A percentile compares a stretch with the other conserved stretches of the same genome.
Evolutionary conservation across 2,797 vertebrate species (phyloP).

Genomic region (Allochrocebus solatus): DNA sequence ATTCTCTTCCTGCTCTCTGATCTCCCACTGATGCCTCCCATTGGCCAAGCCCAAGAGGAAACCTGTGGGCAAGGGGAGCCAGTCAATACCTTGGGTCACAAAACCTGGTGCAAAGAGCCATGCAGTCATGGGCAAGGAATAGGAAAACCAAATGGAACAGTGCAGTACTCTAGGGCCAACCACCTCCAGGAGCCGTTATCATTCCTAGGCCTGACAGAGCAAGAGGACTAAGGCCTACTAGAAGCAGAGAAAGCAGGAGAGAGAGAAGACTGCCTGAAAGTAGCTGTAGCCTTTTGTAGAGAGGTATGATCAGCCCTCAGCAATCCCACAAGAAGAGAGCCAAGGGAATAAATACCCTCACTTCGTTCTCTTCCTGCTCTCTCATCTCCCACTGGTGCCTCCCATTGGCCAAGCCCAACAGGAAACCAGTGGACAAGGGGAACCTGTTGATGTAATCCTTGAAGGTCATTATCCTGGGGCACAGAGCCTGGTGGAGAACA

Average conservation of each 20-base stretch:
- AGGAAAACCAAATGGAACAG: background rate
- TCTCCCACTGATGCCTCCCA: background rate
- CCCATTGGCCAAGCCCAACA: background rate
- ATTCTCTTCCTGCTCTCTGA: background rate
- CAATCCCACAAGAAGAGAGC: background rate
- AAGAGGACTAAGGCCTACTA: background rate
- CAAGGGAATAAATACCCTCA: background rate
- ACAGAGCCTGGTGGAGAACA: background rate
- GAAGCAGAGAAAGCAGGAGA: background rate
- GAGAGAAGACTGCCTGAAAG: background rate
- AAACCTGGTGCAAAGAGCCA: too few relatives aligned
- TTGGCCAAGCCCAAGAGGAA: background rate
- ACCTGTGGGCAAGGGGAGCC: too few relatives aligned
- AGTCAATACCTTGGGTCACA: too few relatives aligned
- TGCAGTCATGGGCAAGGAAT: background rate
- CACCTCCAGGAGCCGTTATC: background rate
- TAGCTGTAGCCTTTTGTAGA: background rate
- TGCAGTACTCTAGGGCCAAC: background rate
- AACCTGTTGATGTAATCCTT: background rate
- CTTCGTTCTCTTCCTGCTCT: background rate
- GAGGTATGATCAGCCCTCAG: background rate
- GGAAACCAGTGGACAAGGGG: background rate
- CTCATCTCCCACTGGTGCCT: background rate
- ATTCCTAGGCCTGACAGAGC: background rate
- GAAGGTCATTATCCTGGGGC: background rate